A percentile compares a stretch with the other conserved stretches of the same genome.
Evolutionary conservation across 2,888 invertebrate genomes (phyloP).

Genomic region (Mechanitis mazaeus): DNA sequence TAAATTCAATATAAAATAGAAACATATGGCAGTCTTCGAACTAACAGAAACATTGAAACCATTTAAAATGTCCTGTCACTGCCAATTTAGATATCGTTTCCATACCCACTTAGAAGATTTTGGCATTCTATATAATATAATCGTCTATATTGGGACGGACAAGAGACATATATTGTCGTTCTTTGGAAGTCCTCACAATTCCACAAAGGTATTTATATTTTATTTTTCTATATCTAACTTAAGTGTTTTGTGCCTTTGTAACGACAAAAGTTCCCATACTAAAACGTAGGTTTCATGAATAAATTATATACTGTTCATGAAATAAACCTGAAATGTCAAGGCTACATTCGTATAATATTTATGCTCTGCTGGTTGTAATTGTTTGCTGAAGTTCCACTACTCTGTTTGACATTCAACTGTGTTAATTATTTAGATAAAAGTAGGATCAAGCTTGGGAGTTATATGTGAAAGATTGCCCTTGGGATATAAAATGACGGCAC

Average conservation of each 20-base stretch:
- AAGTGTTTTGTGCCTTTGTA: background rate
- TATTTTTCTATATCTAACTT: background rate
- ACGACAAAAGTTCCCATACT: background rate
- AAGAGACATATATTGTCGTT: no score
- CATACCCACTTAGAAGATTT: no score
- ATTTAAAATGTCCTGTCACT: no score
- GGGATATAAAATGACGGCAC: no score
- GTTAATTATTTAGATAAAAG: constrained; percentile 6
- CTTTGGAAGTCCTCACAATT: no score
- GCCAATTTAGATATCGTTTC: no score
- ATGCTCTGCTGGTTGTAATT: constrained; percentile 3
- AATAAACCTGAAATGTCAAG: constrained; percentile 6
- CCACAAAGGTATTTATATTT: background rate
- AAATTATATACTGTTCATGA: constrained; percentile 2
- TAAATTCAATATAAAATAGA: no score
- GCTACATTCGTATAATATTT: constrained; percentile 6
- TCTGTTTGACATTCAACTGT: constrained; percentile 1
- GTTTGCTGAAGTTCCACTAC: constrained; percentile 6
- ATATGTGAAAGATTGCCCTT: no score
- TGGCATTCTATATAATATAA: no score
- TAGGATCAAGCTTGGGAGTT: background rate
- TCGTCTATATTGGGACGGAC: no score
- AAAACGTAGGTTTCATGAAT: constrained; percentile 3
- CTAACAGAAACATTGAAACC: no score
- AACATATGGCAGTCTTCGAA: no score